Evolutionary conservation across 2,113 vertebrate species (phyloP).

Genomic region (Oreocharis arfaki): DNA sequence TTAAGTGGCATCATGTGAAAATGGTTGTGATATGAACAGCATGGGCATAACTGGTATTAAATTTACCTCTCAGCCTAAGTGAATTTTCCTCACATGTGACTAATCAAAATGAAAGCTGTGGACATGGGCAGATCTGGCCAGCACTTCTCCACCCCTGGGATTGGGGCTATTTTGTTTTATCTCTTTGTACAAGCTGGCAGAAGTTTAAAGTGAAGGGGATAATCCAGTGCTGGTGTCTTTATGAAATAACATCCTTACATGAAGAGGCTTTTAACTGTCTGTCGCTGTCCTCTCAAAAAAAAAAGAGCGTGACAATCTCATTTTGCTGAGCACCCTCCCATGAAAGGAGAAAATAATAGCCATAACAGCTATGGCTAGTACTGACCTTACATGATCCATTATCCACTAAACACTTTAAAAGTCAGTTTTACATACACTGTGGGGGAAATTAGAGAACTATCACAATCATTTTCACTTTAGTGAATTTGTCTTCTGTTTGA

Average conservation of each 20-base stretch:
- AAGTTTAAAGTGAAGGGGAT: constrained; percentile 87
- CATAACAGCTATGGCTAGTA: constrained; percentile 74
- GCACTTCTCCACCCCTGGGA: constrained; percentile 83
- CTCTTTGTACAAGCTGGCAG: constrained; percentile 86
- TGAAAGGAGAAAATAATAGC: constrained; percentile 82
- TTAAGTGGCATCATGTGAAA: constrained; percentile 96
- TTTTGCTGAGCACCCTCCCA: constrained; percentile 81
- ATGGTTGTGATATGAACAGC: constrained; percentile 97
- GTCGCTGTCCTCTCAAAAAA: constrained; percentile 76
- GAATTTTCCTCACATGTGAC: constrained; percentile 92
- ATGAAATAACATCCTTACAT: constrained; percentile 88
- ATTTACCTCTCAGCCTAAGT: constrained; percentile 90
- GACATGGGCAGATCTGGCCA: constrained; percentile 85
- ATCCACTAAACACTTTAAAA: constrained; percentile 80
- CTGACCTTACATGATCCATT: constrained; percentile 82
- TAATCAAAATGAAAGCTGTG: constrained; percentile 96
- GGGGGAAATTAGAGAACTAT: constrained; percentile 69
- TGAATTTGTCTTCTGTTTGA: constrained; percentile 70
- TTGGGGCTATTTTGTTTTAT: constrained; percentile 89
- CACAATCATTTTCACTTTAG: constrained; percentile 74
- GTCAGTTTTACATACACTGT: constrained; percentile 79
- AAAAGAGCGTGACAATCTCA: constrained; percentile 83
- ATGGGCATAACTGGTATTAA: constrained; percentile 93
- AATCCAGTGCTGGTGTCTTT: constrained; percentile 86
- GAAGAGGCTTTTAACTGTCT: constrained; percentile 89